phyloP scores from a whole-genome alignment of 2,888 invertebrate species.

The Microctonus hyperodae region DNA sequence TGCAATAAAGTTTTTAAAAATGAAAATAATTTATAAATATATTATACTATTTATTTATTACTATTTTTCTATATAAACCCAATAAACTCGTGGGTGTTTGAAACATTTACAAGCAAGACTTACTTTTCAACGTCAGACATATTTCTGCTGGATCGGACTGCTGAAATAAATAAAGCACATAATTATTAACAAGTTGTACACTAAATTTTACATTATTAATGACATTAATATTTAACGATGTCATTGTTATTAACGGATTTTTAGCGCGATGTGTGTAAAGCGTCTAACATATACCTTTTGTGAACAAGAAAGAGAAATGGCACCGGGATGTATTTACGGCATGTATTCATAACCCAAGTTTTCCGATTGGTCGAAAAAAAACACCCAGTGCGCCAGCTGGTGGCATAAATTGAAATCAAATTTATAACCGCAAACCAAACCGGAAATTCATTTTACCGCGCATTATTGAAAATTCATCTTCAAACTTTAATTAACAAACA shows the following conservation, averaged over 20 bases:
- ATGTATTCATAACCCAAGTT: conserved; percentile 5
- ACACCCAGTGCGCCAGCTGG: not conserved
- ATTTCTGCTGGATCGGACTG: conserved; percentile 62
- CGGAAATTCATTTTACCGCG: not conserved
- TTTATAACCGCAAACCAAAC: not conserved
- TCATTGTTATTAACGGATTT: conserved; percentile 49
- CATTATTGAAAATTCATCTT: not conserved
- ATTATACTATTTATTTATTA: not conserved
- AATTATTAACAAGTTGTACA: conserved; percentile 36
- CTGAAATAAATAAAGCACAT: conserved; percentile 54
- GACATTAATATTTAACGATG: conserved; percentile 44
- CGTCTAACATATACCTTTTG: conserved; percentile 52
- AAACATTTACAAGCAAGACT: conserved; percentile 64
- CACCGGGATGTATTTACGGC: conserved; percentile 32
- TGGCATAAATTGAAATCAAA: not conserved
- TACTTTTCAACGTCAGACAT: conserved; percentile 87
- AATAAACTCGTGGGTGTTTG: conserved; percentile 22
- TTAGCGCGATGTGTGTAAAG: conserved; percentile 15
- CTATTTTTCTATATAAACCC: not conserved
- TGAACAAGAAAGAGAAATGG: conserved; percentile 50
- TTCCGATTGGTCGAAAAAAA: conserved; percentile 34
- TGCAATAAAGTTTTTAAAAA: not conserved
- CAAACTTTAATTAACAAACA: not conserved
- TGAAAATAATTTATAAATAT: not conserved
- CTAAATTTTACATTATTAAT: conserved; percentile 27